Evolutionary conservation across 2,797 vertebrate species (phyloP).

Genomic region (Prionace glauca): DNA sequence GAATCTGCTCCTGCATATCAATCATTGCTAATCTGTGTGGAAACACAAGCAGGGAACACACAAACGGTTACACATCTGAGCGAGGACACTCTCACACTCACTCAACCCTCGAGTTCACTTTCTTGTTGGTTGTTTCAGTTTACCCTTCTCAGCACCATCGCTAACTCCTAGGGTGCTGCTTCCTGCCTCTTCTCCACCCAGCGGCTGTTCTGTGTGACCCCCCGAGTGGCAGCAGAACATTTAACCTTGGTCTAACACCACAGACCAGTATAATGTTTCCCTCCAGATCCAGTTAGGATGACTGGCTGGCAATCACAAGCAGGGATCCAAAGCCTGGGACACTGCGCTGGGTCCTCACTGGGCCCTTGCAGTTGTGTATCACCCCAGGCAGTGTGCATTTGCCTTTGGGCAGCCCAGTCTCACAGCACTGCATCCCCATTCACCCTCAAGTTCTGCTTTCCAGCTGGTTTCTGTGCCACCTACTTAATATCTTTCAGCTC

Average conservation of each 20-base stretch:
- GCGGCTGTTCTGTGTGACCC: neutral
- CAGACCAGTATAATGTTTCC: neutral
- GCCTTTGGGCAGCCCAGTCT: neutral
- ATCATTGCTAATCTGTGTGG: neutral
- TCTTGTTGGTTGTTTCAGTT: neutral
- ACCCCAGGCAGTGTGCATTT: neutral
- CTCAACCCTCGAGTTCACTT: neutral
- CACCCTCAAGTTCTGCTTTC: no score
- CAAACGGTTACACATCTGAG: neutral
- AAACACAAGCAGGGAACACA: slow-evolving; percentile 5
- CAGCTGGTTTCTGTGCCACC: neutral
- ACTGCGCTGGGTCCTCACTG: neutral
- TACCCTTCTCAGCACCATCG: neutral
- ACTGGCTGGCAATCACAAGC: neutral
- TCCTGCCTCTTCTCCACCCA: neutral
- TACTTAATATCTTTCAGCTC: slow-evolving; percentile 32
- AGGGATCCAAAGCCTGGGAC: neutral
- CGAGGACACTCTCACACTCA: neutral
- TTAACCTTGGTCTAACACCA: neutral
- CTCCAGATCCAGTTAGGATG: no score
- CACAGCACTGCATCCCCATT: neutral
- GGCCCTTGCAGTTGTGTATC: no score
- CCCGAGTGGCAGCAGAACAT: neutral
- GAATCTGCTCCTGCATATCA: slow-evolving; percentile 31
- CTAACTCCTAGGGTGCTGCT: neutral